phyloP scores from a whole-genome alignment of 2,797 vertebrate genomes.

The Lemur catta region DNA sequence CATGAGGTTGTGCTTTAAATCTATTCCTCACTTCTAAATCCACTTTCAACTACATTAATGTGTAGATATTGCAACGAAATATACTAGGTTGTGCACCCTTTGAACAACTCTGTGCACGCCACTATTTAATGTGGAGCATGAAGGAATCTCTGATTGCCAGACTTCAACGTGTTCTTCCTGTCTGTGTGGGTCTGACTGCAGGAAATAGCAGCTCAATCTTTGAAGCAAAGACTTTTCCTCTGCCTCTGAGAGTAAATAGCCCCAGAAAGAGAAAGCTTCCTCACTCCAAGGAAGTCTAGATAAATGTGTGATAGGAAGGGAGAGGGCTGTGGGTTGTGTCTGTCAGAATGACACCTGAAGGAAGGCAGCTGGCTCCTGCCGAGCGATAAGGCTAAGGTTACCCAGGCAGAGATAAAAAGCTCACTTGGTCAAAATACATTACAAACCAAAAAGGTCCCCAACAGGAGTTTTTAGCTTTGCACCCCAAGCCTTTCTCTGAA shows the following conservation, averaged over 20 bases:
- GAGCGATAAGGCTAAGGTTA: conserved; percentile 61
- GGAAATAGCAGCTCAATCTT: conserved; percentile 63
- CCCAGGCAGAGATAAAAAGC: conserved; percentile 62
- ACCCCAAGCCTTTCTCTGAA: conserved; percentile 41
- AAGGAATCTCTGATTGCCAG: background rate
- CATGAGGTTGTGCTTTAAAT: conserved; percentile 6
- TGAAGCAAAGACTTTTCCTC: conserved; percentile 57
- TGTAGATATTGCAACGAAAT: background rate
- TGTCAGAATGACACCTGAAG: conserved; percentile 67
- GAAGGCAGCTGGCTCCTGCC: conserved; percentile 54
- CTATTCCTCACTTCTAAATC: conserved; percentile 9
- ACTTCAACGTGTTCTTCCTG: background rate
- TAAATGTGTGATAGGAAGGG: conserved; percentile 57
- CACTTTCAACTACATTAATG: background rate
- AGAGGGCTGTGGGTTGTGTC: conserved; percentile 21
- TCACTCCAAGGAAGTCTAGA: conserved; percentile 58
- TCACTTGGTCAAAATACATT: conserved; percentile 41
- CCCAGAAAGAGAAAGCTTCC: conserved; percentile 52
- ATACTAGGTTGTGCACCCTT: background rate
- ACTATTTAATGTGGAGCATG: background rate
- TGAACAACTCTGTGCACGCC: background rate
- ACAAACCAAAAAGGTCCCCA: background rate
- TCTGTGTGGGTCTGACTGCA: conserved; percentile 26
- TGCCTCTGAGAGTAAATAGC: conserved; percentile 58
- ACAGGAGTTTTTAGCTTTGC: conserved; percentile 5